phyloP scores from a whole-genome alignment of 2,797 vertebrate species.

The Sphaeramia orbicularis region DNA sequence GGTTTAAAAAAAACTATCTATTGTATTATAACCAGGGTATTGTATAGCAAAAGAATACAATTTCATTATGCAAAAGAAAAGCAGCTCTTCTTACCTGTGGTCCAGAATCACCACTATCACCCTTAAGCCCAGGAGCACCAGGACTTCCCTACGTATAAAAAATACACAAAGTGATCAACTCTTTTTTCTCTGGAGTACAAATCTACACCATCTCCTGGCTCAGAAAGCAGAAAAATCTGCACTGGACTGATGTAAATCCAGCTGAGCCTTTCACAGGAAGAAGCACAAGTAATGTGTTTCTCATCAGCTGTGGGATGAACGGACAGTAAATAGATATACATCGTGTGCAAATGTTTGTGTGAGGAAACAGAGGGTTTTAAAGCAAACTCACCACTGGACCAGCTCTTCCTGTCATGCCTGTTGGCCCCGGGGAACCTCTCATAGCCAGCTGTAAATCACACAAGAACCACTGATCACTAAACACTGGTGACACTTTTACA shows the following conservation, averaged over 20 bases:
- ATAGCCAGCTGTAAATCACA: conserved; percentile 89
- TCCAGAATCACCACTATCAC: conserved; percentile 93
- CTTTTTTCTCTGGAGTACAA: no score
- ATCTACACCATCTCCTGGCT: conserved; percentile 15
- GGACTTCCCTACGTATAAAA: conserved; percentile 87
- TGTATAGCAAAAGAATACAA: no score
- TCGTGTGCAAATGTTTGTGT: not conserved
- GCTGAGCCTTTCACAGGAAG: conserved; percentile 28
- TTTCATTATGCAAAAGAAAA: not conserved
- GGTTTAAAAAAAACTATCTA: no score
- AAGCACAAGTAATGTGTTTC: conserved; percentile 23
- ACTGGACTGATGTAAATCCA: conserved; percentile 8
- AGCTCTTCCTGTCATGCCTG: conserved; percentile 93
- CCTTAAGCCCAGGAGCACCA: conserved; percentile 92
- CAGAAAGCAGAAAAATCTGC: not conserved
- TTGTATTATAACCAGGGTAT: no score
- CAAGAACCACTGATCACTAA: conserved; percentile 29
- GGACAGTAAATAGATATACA: conserved; percentile 8
- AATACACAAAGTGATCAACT: not conserved
- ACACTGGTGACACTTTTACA: conserved; percentile 6
- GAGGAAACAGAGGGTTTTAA: not conserved
- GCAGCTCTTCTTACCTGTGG: conserved; percentile 86
- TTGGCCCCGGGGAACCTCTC: conserved; percentile 93
- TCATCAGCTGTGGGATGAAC: conserved; percentile 40
- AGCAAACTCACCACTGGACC: conserved; percentile 94